Evolutionary conservation across 1,140 invertebrate genomes (phyloP).

Genomic region (Halictus rubicundus): DNA sequence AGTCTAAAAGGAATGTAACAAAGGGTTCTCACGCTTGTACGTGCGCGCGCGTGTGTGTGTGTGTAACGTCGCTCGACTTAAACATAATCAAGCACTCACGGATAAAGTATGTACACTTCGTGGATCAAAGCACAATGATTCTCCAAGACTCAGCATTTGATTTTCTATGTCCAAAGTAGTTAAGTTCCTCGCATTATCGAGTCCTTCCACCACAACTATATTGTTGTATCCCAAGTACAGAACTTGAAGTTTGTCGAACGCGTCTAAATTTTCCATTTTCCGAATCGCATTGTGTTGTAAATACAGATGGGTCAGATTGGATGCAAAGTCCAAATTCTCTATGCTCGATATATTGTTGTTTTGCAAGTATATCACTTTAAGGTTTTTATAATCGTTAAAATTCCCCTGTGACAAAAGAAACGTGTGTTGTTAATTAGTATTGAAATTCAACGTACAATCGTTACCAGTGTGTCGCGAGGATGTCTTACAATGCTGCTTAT

Average conservation of each 20-base stretch:
- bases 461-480: constrained; percentile 23
- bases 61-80: not conserved
- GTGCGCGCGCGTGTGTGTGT: no score
- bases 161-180: constrained; percentile 86
- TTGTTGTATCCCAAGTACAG: constrained; percentile 85
- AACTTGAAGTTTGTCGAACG: constrained; percentile 83
- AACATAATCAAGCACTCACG: constrained; percentile 74
- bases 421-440: constrained; percentile 25
- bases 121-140: constrained; percentile 86
- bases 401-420: constrained; percentile 78
- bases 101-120: constrained; percentile 82
- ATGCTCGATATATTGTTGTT: constrained; percentile 84
- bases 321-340: constrained; percentile 82
- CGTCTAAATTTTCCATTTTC: constrained; percentile 84
- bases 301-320: constrained; percentile 85
- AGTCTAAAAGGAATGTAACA: constrained; percentile 67
- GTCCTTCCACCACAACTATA: constrained; percentile 85
- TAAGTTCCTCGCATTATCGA: constrained; percentile 82
- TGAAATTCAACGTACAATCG: constrained; percentile 4
- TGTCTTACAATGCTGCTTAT: constrained; percentile 80
- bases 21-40: not conserved
- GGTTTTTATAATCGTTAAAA: constrained; percentile 78
- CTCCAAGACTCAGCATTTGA: constrained; percentile 81
- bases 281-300: constrained; percentile 85
- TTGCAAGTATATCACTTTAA: constrained; percentile 84